These are phyloP conservation scores for Asarcornis scutulata DNA, from an alignment of 2,113 vertebrate genomes.

Conservation along the genomic window DNA sequence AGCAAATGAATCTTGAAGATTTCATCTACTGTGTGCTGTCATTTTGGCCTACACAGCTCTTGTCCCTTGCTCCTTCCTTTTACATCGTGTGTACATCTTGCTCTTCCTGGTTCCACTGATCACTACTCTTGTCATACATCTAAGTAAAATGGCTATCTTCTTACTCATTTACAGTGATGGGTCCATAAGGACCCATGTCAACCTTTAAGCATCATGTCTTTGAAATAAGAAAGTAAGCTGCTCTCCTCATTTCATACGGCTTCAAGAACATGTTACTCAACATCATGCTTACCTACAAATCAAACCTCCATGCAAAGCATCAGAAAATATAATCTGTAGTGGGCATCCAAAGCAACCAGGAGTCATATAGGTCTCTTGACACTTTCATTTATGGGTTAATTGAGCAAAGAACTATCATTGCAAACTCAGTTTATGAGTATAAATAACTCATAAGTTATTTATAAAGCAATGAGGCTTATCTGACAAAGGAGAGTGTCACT, in stretches of 20 bases:
- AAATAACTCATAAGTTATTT: background rate
- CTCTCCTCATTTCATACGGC: background rate
- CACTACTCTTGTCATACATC: background rate
- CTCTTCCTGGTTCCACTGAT: background rate
- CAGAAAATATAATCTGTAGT: background rate
- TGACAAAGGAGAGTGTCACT: background rate
- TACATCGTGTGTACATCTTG: background rate
- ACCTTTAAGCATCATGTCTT: background rate
- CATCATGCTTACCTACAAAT: background rate
- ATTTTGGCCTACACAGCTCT: background rate
- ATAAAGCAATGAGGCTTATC: background rate
- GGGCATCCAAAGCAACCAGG: background rate
- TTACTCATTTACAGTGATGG: background rate
- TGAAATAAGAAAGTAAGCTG: background rate
- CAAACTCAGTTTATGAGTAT: background rate
- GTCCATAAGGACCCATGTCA: background rate
- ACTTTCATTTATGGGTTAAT: background rate
- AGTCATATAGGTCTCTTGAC: accelerated
- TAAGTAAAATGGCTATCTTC: background rate
- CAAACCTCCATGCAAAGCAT: background rate
- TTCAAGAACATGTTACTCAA: background rate
- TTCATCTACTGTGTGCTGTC: background rate
- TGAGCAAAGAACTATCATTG: background rate
- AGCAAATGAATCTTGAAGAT: background rate
- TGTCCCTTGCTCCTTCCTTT: background rate